Evolutionary conservation across 1,140 invertebrate species (phyloP).

Genomic region (Copidosoma floridanum): DNA sequence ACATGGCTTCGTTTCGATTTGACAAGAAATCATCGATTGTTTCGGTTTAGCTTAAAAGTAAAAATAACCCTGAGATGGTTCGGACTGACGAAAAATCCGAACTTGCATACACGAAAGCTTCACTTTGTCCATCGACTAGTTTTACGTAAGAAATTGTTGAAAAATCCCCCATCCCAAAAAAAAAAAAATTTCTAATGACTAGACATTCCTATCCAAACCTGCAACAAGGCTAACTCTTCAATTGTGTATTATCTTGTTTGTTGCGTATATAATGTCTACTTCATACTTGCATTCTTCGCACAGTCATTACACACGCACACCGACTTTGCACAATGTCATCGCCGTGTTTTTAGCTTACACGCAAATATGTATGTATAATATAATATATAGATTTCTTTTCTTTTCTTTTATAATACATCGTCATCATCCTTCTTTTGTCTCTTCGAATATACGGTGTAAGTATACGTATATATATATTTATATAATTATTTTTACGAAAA

Average conservation of each 20-base stretch:
- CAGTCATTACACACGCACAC: constrained; percentile 2
- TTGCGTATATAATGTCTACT: no score
- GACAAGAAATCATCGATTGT: no score
- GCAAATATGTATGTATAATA: constrained; percentile 10
- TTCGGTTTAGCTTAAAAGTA: no score
- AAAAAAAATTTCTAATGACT: constrained; percentile 12
- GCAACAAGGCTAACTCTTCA: constrained; percentile 7
- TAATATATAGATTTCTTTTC: constrained; percentile 16
- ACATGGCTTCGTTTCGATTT: no score
- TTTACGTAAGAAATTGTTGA: constrained; percentile 14
- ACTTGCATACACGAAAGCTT: neutral
- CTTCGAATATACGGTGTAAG: constrained; percentile 18
- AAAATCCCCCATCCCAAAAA: constrained; percentile 5
- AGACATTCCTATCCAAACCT: constrained; percentile 15
- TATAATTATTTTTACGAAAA: constrained; percentile 14
- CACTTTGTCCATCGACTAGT: constrained; percentile 11
- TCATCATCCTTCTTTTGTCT: neutral
- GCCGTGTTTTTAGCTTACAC: neutral
- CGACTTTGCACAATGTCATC: constrained; percentile 1
- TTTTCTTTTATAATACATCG: constrained; percentile 14
- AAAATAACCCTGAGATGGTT: no score
- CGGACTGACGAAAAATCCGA: no score
- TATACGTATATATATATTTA: no score
- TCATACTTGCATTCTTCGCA: constrained; percentile 10
- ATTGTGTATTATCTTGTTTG: no score